These are phyloP conservation scores for Achlya flavicornis DNA, from an alignment of 2,888 invertebrate species.

Conservation along the genomic window DNA sequence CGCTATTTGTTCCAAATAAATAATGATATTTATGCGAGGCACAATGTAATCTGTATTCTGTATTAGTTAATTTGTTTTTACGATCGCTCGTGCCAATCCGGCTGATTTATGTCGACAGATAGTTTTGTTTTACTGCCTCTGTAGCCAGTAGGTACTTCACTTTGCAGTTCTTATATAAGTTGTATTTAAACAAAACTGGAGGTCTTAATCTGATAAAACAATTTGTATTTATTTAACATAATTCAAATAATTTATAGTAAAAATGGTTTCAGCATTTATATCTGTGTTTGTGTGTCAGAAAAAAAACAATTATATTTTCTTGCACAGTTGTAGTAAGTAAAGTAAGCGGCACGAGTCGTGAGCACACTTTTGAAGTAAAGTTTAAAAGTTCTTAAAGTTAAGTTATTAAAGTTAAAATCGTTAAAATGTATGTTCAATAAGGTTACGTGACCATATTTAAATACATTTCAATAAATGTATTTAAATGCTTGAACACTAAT, in stretches of 20 bases:
- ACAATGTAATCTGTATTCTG: constrained; percentile 32
- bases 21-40: not conserved
- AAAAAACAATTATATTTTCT: no score
- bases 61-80: constrained; percentile 46
- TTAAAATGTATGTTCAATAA: no score
- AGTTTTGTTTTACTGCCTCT: constrained; percentile 38
- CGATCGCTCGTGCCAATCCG: constrained; percentile 36
- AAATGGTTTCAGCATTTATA: not conserved
- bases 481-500: no score
- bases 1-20: no score
- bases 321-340: no score
- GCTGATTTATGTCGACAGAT: constrained; percentile 37
- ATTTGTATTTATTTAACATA: not conserved
- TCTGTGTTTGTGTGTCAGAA: no score
- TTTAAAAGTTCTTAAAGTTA: no score
- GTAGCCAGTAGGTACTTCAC: not conserved
- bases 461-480: no score
- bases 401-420: no score
- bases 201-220: not conserved
- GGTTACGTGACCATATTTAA: no score
- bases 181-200: not conserved
- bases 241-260: not conserved
- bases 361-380: no score
- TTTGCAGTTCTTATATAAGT: not conserved
- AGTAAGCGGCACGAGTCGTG: no score